Evolutionary conservation across 2,113 vertebrate genomes (phyloP).

Genomic region (Eublepharis macularius): DNA sequence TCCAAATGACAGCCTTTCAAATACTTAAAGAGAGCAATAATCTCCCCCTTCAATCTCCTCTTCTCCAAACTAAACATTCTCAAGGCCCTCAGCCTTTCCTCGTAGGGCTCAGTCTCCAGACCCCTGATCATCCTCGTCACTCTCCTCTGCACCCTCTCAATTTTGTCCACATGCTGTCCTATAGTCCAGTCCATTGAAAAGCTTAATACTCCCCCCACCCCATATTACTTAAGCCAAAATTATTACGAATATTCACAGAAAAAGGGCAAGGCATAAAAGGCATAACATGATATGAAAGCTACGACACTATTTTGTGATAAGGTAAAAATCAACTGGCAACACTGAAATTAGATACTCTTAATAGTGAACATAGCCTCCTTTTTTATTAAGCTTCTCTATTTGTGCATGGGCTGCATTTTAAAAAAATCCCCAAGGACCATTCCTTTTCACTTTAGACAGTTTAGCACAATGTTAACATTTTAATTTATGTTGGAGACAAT

Average conservation of each 20-base stretch:
- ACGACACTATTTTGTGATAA: neutral
- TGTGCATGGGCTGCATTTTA: constrained; percentile 19
- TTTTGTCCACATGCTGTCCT: no score
- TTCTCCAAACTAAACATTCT: no score
- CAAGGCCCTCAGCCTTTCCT: no score
- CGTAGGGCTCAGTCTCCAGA: no score
- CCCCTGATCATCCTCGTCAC: no score
- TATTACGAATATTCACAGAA: neutral
- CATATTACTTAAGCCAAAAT: neutral
- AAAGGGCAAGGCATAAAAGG: neutral
- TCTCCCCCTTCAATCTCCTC: no score
- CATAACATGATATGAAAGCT: neutral
- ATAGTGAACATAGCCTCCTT: constrained; percentile 10
- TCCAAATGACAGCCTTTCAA: no score
- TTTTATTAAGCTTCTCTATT: constrained; percentile 44
- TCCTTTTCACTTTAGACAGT: constrained; percentile 46
- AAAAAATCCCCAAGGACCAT: neutral
- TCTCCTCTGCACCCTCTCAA: no score
- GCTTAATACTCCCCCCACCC: neutral
- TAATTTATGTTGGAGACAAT: constrained; percentile 56
- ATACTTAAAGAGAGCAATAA: no score
- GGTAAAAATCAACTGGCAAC: neutral
- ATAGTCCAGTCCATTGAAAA: neutral
- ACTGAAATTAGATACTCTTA: neutral
- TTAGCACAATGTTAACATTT: constrained; percentile 38